phyloP scores from a whole-genome alignment of 2,888 invertebrate genomes.

The Podabrus alpinus region DNA sequence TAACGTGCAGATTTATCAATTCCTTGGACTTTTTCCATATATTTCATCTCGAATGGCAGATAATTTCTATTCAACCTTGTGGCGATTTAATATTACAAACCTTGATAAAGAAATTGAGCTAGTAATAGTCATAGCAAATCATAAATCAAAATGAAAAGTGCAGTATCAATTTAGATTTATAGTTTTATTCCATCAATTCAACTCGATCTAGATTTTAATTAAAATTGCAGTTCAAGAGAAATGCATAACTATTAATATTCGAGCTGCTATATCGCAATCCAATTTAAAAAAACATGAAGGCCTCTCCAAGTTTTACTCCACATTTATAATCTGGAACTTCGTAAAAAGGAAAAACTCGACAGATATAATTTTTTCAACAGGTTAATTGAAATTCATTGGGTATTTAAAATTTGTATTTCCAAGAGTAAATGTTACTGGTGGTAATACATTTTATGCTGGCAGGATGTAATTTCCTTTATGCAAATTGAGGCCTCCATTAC shows the following conservation, averaged over 20 bases:
- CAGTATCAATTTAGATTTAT: neutral
- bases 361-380: neutral
- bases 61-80: neutral
- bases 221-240: neutral
- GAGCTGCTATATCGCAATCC: neutral
- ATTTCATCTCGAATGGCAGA: neutral
- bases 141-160: neutral
- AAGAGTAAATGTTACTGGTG: neutral
- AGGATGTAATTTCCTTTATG: neutral
- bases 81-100: neutral
- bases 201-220: neutral
- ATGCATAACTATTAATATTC: neutral
- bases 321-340: no score
- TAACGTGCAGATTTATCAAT: neutral
- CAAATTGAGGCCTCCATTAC: neutral
- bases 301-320: no score
- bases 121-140: neutral
- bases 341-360: no score
- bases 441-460: neutral
- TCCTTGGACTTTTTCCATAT: neutral
- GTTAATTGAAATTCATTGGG: neutral
- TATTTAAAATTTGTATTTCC: neutral
- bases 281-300: neutral
- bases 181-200: neutral
- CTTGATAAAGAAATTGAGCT: neutral